A percentile compares a stretch with the other conserved stretches of the same genome.
Conservation (phyloP, 1,140 invertebrate species). For the Copidosoma floridanum region DNA sequence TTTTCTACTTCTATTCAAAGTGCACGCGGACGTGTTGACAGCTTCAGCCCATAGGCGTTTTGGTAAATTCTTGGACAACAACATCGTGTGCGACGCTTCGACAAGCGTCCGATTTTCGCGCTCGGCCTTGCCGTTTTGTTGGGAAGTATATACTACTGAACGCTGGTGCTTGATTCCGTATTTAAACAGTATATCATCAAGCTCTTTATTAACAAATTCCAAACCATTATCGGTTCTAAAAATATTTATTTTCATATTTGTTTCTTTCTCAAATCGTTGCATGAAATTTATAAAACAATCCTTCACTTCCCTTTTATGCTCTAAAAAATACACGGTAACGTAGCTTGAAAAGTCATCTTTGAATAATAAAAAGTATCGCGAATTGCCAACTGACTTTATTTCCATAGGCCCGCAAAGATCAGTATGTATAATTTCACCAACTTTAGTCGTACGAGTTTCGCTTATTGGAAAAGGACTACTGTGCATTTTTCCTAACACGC, state of each 20-base stretch:
- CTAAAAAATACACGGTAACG: neutral
- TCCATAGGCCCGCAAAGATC: too few species aligned
- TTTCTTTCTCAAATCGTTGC: constrained; percentile 26
- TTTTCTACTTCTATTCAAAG: constrained; percentile 25
- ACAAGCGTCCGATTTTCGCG: constrained; percentile 39
- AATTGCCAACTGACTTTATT: constrained; percentile 37
- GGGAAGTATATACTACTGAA: constrained; percentile 30
- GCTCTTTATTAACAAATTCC: constrained; percentile 26
- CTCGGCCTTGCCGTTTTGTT: constrained; percentile 43
- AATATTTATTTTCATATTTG: constrained; percentile 27
- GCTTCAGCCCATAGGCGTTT: constrained; percentile 28
- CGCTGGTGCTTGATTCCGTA: constrained; percentile 27
- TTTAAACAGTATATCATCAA: constrained; percentile 5
- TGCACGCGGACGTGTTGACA: too few species aligned
- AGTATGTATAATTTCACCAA: constrained; percentile 49
- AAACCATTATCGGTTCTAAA: too few species aligned
- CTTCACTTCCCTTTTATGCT: constrained; percentile 37
- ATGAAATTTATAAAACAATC: constrained; percentile 33
- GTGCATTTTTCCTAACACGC: constrained; percentile 46
- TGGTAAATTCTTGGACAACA: constrained; percentile 9
- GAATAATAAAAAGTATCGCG: constrained; percentile 43
- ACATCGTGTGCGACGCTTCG: constrained; percentile 32
- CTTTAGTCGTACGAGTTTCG: constrained; percentile 26
- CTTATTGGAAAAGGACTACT: constrained; percentile 33
- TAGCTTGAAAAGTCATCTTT: constrained; percentile 48